Conservation (phyloP, 2,113 vertebrate species). For the Cnemophilus loriae region DNA sequence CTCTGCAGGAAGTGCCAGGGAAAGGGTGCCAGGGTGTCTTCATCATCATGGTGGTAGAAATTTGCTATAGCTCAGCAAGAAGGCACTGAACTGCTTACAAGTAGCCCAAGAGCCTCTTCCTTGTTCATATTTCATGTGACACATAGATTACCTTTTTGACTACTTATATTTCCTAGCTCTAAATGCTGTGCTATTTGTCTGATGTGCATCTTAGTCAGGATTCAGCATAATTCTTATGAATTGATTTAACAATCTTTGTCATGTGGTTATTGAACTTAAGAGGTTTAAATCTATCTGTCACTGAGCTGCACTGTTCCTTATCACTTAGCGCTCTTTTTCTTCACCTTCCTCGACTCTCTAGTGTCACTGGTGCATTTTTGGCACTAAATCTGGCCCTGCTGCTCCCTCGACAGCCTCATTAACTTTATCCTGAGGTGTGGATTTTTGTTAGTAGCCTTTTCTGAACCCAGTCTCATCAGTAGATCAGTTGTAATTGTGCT, state of each 20-base stretch:
- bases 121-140: conserved; percentile 21
- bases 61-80: not conserved
- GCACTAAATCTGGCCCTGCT: conserved; percentile 55
- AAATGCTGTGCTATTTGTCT: not conserved
- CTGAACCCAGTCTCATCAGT: conserved; percentile 26
- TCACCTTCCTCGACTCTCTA: not conserved
- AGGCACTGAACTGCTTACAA: not conserved
- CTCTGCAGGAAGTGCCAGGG: not conserved
- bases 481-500: conserved; percentile 37
- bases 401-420: conserved; percentile 53
- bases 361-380: conserved; percentile 4
- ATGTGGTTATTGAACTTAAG: not conserved
- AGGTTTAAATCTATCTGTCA: conserved; percentile 5
- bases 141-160: not conserved
- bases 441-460: conserved; percentile 47
- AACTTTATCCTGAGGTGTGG: conserved; percentile 55
- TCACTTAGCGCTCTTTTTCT: not conserved
- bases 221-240: not conserved
- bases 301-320: not conserved
- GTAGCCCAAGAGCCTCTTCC: not conserved
- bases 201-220: conserved; percentile 15
- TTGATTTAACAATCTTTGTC: conserved; percentile 21
- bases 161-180: not conserved
- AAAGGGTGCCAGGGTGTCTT: not conserved
- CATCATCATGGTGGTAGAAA: not conserved